Evolutionary conservation across 2,888 invertebrate genomes (phyloP), one percentile per base, ranked within the genome.

Genomic region (Beris chalybata): DNA sequence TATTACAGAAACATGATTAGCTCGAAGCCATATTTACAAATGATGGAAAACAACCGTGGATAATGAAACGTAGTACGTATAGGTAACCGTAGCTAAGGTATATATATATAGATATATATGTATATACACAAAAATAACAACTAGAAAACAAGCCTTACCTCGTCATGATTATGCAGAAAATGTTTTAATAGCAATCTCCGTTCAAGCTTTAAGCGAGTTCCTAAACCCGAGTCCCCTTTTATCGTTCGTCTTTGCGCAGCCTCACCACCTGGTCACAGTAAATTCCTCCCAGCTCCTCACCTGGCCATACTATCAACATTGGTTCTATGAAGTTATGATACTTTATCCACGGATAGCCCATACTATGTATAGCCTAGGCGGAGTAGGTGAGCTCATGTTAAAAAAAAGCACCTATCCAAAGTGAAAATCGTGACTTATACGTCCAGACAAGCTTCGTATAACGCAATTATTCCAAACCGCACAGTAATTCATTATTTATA

Each of bases 401-500:
- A 63, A 13, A 59, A 47, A 47, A 61, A 61, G 22, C 50, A n/a
- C 13, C 61, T 29, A 61, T 50, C 22, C 50, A 53, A 63, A 52
- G 65, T 56, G 58, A 68, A 68, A 68, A 65, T 68, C 68, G 68
- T 68, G 68, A 68, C 68, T 68, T 68, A 68, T 68, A 68, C 58
- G 65, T 55, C 57, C 68, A 65, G 63, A 52, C 65, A 61, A 65
- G 68, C 65, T 63, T 57, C 57, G 50, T 57, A 63, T 66, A 67
- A 65, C 65, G 68, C 65, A 68, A 68, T 65, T 65, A 65, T 57
- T 61, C 50, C 59, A 56, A 68, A 68, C 65, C 58, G 58, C 65
- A 12, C 31, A 29, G 67, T 55, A 67, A 67, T 67, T 67, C 67
- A 67, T 67, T 67, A 64, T 64, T 64, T 67, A 59, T 47, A 59